These are phyloP conservation scores for Paedocypris sp. DNA, from an alignment of 2,113 vertebrate species.

Conservation along the genomic window DNA sequence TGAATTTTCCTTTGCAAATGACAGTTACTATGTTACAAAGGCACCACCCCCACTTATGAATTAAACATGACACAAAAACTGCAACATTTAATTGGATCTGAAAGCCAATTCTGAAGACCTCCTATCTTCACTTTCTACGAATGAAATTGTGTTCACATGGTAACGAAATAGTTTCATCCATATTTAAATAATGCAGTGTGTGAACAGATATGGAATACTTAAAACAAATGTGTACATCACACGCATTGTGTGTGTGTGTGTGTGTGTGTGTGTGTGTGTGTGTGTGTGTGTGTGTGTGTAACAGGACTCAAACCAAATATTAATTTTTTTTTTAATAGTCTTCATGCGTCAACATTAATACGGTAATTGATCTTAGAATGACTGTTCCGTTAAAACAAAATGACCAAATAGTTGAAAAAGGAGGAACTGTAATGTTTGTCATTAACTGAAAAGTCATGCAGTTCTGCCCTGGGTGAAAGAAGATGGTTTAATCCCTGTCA, in stretches of 20 bases:
- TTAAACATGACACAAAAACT: constrained; percentile 49
- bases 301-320: too few relatives aligned
- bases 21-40: constrained; percentile 19
- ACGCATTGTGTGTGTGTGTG: too few relatives aligned
- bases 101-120: constrained; percentile 53
- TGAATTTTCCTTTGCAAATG: constrained; percentile 6
- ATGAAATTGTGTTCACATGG: constrained; percentile 28
- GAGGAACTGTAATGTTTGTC: neutral
- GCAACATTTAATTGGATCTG: constrained; percentile 54
- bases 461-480: neutral
- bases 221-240: neutral
- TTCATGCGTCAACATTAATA: too few relatives aligned
- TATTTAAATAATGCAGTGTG: constrained; percentile 15
- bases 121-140: constrained; percentile 57
- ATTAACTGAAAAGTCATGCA: neutral
- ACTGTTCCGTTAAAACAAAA: too few relatives aligned
- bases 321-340: too few relatives aligned
- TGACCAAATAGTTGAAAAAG: too few relatives aligned
- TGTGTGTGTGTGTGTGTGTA: too few relatives aligned
- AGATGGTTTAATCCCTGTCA: constrained; percentile 23
- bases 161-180: constrained; percentile 10
- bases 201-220: constrained; percentile 5
- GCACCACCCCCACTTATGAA: constrained; percentile 44
- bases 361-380: too few relatives aligned
- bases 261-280: too few relatives aligned